These are phyloP conservation scores for Siderastrea radians DNA, from an alignment of 92 coral and sea anemone species.

Conservation along the genomic window DNA sequence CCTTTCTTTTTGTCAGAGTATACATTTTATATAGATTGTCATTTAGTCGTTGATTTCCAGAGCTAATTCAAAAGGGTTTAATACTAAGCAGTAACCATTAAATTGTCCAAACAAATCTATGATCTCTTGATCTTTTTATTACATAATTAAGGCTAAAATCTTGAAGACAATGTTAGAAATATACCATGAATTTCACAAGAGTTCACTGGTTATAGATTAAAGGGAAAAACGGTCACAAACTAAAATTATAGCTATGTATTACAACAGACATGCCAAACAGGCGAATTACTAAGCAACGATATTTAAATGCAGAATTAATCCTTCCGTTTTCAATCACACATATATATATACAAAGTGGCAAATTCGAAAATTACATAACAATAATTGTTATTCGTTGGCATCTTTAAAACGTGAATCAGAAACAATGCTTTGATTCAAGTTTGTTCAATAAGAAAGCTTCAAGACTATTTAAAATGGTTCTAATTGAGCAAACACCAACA, in stretches of 20 bases:
- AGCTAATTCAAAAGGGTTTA: too few species aligned
- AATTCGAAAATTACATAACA: constrained; percentile 5
- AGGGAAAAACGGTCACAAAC: not conserved
- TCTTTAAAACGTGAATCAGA: constrained; percentile 9
- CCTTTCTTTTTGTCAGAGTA: too few species aligned
- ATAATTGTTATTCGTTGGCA: not conserved
- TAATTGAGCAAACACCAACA: not conserved
- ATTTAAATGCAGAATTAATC: not conserved
- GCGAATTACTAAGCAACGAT: not conserved
- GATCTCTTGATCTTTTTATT: constrained; percentile 37
- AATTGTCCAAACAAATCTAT: not conserved
- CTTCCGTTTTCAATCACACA: not conserved
- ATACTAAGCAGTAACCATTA: too few species aligned
- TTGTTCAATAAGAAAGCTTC: constrained; percentile 4
- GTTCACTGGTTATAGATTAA: not conserved
- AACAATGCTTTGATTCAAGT: not conserved
- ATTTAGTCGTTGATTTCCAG: too few species aligned
- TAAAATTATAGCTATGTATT: not conserved
- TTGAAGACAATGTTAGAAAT: constrained; percentile 30
- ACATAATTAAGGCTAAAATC: constrained; percentile 37
- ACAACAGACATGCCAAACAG: not conserved
- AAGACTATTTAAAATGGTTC: constrained; percentile 8
- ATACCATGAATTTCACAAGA: constrained; percentile 34
- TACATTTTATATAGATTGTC: too few species aligned
- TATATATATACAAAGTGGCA: constrained; percentile 27